These are phyloP conservation scores for Gymnoscopelus microlampas DNA, from an alignment of 2,797 vertebrate species.

Conservation along the genomic window DNA sequence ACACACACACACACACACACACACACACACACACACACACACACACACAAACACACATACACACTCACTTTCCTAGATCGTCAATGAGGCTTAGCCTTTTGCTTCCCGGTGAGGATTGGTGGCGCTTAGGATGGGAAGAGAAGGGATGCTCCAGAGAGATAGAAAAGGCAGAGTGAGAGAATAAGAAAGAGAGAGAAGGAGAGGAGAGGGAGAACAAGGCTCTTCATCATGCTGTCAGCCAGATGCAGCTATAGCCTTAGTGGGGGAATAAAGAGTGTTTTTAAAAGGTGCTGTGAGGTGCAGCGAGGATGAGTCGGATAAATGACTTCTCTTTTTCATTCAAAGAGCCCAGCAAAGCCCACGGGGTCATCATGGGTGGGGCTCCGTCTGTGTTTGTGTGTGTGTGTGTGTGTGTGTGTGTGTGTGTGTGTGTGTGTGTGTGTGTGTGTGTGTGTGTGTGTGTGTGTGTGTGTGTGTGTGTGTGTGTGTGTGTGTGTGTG, in stretches of 20 bases:
- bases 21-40: not conserved
- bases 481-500: slow-evolving; percentile 30
- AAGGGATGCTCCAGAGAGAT: slow-evolving; percentile 46
- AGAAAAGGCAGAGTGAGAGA: slow-evolving; percentile 13
- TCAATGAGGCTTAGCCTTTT: slow-evolving; percentile 47
- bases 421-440: slow-evolving; percentile 29
- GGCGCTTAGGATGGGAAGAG: slow-evolving; percentile 46
- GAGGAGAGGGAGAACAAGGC: slow-evolving; percentile 33
- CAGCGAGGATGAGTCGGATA: slow-evolving; percentile 77
- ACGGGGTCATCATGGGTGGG: slow-evolving; percentile 49
- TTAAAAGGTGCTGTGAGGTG: slow-evolving; percentile 70
- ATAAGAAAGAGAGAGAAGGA: not conserved
- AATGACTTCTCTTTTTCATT: slow-evolving; percentile 82
- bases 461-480: slow-evolving; percentile 31
- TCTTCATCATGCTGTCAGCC: slow-evolving; percentile 73
- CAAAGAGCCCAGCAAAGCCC: slow-evolving; percentile 69
- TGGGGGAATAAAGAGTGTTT: slow-evolving; percentile 69
- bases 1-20: slow-evolving; percentile 14
- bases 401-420: slow-evolving; percentile 23
- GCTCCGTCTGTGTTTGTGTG: slow-evolving; percentile 11
- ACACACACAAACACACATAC: slow-evolving; percentile 13
- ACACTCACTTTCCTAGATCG: slow-evolving; percentile 28
- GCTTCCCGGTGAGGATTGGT: slow-evolving; percentile 38
- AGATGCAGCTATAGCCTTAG: slow-evolving; percentile 64
- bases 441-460: slow-evolving; percentile 38